Evolutionary conservation across 2,888 invertebrate genomes (phyloP), one percentile per base, ranked within the genome.

Genomic region (Mesopsocus fuscifrons): DNA sequence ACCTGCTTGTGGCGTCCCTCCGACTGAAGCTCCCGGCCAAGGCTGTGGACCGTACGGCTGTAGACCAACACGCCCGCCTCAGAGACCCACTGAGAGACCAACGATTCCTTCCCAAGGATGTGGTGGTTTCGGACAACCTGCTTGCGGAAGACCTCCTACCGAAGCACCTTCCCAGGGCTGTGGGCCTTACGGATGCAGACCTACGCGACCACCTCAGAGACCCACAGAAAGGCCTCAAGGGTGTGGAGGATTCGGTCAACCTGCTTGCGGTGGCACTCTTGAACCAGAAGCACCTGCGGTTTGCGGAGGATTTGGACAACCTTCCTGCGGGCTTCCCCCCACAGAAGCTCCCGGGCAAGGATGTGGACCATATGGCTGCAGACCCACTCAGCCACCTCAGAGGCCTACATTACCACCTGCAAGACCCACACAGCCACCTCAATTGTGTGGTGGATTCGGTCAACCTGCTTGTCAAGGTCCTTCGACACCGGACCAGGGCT

Each of bases 31-130:
- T n/a, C n/a, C n/a, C n/a, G n/a, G n/a, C n/a, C n/a, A n/a, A n/a
- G n/a, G n/a, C 8, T 26, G 26, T 11, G 26, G 26, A 9, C 26
- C 26, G 11, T 26, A 26, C 11, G 26, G 26, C 11, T 26, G 26
- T 11, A 6, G 26, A 26, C 26, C 26, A 6, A 26, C 26, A 34
- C 34, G 21, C 47, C 22, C 18, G 1, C 43, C 45, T 21, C 38
- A 40, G 9, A 4, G 17, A 3, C 46, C 44, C 6, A 26, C 26
- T 26, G 8, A 26, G 26, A 6, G 8, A 26, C 26, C n/a, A n/a
- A n/a, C n/a, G n/a, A n/a, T n/a, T n/a, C n/a, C 26, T 26, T 26
- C 26, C 26, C 26, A 6, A 26, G 26, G 26, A 26, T 26, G 26
- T 26, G 26, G 26, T 26, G 26, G 26, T 9, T 26, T 26, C 11